Base-by-base conservation (phyloP, 2,113 vertebrate species). In the Saimiri boliviensis region DNA sequence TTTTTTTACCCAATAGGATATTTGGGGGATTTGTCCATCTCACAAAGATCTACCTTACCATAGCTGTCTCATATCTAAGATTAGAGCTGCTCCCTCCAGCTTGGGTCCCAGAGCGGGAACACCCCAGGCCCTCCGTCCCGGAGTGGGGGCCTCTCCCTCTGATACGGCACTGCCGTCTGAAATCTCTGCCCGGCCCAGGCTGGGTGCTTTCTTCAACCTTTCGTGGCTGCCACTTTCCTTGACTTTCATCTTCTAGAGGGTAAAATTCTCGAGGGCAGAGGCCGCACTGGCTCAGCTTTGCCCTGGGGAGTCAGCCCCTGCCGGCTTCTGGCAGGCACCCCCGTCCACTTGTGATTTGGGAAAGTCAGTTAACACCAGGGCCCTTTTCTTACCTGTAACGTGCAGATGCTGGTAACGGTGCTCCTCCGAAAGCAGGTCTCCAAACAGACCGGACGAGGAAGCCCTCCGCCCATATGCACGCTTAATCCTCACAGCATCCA, bases 381-480 rank as follows among this genome's bases (percentile, higher is more conserved):
- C 21, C 60, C 25, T 80, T 73, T 86, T 71, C 60, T 79, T 25
- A 4, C 30, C 27, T 49, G 42, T 81, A 60, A 86, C 21, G 3
- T 52, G n/a, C 32, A 27, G 9, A 4, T 66, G 20, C 60, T 66
- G 20, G 30, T 54, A 35, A 66, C 6, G 3, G 8, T 42, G 9
- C n/a, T 20, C 27, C 79, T 73, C 7, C 12, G 37, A 47, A 32
- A 45, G 40, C 5, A 45, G 21, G 17, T 17, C 6, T 8, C n/a
- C 47, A 25, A 25, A 5, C 8, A 19, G 9, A 71, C 30, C 40
- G 10, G 37, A 42, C 16, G 7, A 12, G 12, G 7, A 6, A 73
- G 30, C 21, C 40, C 66, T 1, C 37, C 12, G 3, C 1, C 0
- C 13, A 5, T 13, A 58, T 0, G 0, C 14, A 9, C 37, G 1